phyloP scores from a whole-genome alignment of 2,888 invertebrate species.

The Sepiola atlantica region DNA sequence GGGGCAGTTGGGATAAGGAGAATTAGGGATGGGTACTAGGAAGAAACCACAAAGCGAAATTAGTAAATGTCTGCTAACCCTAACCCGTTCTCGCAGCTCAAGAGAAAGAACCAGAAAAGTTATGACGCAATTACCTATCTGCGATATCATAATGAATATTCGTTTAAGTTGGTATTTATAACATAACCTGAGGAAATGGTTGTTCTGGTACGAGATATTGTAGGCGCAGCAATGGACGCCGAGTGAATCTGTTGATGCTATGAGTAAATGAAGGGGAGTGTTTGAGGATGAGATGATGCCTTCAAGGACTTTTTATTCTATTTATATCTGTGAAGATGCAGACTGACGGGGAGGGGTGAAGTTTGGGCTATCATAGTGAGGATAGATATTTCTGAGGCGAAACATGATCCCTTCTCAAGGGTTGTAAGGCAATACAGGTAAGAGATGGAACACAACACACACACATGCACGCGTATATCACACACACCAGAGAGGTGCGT shows the following conservation, averaged over 20 bases:
- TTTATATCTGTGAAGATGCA: neutral
- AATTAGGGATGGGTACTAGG: no score
- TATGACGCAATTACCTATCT: neutral
- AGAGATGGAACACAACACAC: neutral
- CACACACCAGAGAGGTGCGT: neutral
- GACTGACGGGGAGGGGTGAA: neutral
- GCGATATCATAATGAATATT: neutral
- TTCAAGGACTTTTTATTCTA: neutral
- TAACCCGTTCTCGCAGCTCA: neutral
- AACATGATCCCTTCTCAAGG: neutral
- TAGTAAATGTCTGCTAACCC: neutral
- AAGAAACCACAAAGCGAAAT: neutral
- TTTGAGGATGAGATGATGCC: neutral
- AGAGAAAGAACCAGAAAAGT: neutral
- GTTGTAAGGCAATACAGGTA: neutral
- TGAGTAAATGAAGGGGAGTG: neutral
- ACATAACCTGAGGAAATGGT: neutral
- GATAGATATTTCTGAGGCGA: neutral
- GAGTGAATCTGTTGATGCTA: neutral
- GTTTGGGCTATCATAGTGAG: neutral
- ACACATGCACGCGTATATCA: neutral
- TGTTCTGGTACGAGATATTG: neutral
- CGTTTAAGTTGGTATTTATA: neutral
- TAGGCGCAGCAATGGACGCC: neutral
- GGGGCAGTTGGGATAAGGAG: no score